These are phyloP conservation scores for Cirrhinus mrigala DNA, from an alignment of 2,797 vertebrate genomes.

Conservation along the genomic window DNA sequence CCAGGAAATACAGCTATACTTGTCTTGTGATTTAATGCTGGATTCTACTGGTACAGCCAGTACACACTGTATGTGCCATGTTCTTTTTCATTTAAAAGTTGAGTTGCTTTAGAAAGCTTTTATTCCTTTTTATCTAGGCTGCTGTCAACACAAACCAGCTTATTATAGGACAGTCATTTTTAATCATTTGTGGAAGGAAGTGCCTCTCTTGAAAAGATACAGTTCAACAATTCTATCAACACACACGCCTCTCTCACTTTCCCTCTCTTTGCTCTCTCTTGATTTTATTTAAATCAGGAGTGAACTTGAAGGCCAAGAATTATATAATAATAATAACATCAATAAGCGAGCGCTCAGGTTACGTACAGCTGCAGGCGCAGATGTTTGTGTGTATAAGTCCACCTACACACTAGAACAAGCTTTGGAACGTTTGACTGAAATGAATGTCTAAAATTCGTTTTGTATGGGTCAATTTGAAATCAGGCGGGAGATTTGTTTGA, in stretches of 20 bases:
- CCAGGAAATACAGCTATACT: no score
- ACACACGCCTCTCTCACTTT: not conserved
- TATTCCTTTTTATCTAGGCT: not conserved
- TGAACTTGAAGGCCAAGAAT: slow-evolving; percentile 21
- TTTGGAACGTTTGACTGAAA: not conserved
- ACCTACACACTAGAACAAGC: slow-evolving; percentile 2
- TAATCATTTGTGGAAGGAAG: slow-evolving; percentile 5
- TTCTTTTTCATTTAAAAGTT: not conserved
- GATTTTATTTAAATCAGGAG: slow-evolving; percentile 39
- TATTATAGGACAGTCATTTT: slow-evolving; percentile 20
- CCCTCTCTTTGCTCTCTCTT: not conserved
- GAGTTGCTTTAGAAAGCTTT: not conserved
- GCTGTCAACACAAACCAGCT: slow-evolving; percentile 16
- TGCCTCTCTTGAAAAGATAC: slow-evolving; percentile 2
- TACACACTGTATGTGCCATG: not conserved
- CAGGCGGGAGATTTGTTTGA: not conserved
- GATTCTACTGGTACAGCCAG: no score
- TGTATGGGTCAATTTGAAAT: not conserved
- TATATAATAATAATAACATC: slow-evolving; percentile 27
- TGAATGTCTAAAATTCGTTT: not conserved
- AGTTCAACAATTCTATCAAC: slow-evolving; percentile 14
- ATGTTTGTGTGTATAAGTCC: not conserved
- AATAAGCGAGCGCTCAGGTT: not conserved
- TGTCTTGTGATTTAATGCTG: not conserved
- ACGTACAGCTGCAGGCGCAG: slow-evolving; percentile 8